Evolutionary conservation across 1,140 invertebrate species (phyloP), one percentile per base, ranked within the genome.

Genomic region (Lordiphosa stackelbergi): DNA sequence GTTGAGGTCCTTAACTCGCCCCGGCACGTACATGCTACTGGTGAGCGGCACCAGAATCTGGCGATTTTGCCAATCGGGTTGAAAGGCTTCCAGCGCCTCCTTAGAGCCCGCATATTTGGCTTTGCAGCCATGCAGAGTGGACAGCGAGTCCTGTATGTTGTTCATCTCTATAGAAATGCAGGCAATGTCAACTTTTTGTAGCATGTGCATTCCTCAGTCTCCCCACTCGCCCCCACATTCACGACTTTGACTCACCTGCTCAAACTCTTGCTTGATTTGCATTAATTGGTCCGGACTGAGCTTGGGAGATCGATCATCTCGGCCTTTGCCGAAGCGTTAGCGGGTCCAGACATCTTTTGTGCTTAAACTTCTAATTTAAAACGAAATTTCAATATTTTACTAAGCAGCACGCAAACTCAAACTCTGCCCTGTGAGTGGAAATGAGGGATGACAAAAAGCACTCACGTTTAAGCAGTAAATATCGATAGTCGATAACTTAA

Each of bases 11-110:
- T 91, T 90, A 43, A 98, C 89, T 77, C 91, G 92, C 7, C 97
- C 97, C 61, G 95, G 93, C 13, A 98, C 96, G 90, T 98, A 98
- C 94, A 98, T 97, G 74, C 96, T 97, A 60, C 94, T 94, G 35
- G 96, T 98, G 0, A 98, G 89, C 8, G 96, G 97, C 13, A 98
- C 96, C 6, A 98, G 88, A 59, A 98, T 94, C 58, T 94, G 92
- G 81, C 94, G 95, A 72, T 94, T 94, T 87, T 94, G 91, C 28
- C 90, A 90, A 13, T 93, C 90, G 3, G 93, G 91, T 47, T 90
- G 92, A 43, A 97, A 90, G 89, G 94, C 95, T 64, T 95, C 93
- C 24, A 97, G 90, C 87, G 94, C 93, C 78, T 95, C 93, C 37
- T 93, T 93, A 2, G 96, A 97, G 73, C 95, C 95, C 54, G 93